Evolutionary conservation across 1,140 invertebrate genomes (phyloP), one percentile per base, ranked within the genome.

Genomic region (Micrasema longulum): DNA sequence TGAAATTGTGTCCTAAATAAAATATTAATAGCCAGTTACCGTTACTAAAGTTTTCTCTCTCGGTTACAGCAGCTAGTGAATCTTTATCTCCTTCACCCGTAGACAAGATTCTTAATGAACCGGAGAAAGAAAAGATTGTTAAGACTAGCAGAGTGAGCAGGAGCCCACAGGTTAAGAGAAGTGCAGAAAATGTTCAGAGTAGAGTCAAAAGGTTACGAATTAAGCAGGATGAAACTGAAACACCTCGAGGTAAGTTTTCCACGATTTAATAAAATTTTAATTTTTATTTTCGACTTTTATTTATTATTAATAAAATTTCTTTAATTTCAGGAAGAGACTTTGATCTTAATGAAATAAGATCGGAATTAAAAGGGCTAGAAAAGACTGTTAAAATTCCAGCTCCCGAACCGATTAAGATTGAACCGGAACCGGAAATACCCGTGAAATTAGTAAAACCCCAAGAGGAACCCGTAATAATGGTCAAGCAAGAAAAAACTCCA

Each of bases 301-400:
- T n/a, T 52, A 3, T 52, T 16, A 63, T 12, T 45, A 16, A 38
- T 7, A 31, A 5, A n/a, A 45, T 48, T 48, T 22, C 20, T 38
- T 70, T 66, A 5, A 36, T 69, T 69, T 9, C 52, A 77, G 90
- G 91, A 12, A 83, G 91, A 3, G 92, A 93, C 78, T 94, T 93
- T 77, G 93, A 95, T 83, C 83, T 95, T 1, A 93, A 92, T 82
- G 91, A 94, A 83, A 94, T 95, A 69, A 83, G 93, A 73, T 93
- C 91, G 0, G 93, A 95, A 79, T 79, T 95, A 0, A 95, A 95
- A 81, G 93, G 93, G 18, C 89, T 94, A 26, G 88, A 88, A 60
- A 90, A 82, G 53, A 80, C 78, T 16, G 80, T 83, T 2, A 85
- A 85, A 71, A 80, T 81, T 52, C 80, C 82, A 78, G 80, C 79